Conservation (phyloP, 2,797 vertebrate species). For the Todus mexicanus region DNA sequence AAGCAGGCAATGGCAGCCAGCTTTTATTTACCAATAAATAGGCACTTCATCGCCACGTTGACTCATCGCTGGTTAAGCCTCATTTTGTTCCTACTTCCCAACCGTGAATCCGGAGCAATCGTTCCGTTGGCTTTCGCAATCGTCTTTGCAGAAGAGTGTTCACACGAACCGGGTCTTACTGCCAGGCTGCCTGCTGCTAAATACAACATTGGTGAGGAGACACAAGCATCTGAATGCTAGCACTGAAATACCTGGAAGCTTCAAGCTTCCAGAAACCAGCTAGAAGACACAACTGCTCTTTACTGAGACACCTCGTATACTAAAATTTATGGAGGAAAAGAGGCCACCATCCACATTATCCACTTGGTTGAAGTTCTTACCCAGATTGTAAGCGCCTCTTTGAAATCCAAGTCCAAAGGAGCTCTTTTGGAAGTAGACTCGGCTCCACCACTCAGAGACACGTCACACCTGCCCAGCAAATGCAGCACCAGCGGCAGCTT, state of each 20-base stretch:
- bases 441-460: too few relatives aligned
- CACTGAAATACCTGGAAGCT: background rate
- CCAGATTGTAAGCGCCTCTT: background rate
- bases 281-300: background rate
- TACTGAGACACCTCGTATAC: background rate
- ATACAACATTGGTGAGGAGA: background rate
- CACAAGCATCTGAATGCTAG: background rate
- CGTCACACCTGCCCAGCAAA: background rate
- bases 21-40: slow-evolving; percentile 1
- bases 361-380: background rate
- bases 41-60: background rate
- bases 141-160: background rate
- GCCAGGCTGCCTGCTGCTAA: background rate
- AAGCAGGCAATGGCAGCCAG: background rate
- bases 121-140: background rate
- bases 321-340: background rate
- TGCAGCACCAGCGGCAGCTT: background rate
- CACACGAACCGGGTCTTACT: background rate
- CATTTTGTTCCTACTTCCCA: background rate
- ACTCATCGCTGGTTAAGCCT: background rate
- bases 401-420: background rate
- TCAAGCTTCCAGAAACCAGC: background rate
- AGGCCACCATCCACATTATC: background rate
- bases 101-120: background rate
- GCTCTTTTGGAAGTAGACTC: background rate